Base-by-base conservation (phyloP, 2,797 vertebrate species). In the Gambusia yucatana region DNA sequence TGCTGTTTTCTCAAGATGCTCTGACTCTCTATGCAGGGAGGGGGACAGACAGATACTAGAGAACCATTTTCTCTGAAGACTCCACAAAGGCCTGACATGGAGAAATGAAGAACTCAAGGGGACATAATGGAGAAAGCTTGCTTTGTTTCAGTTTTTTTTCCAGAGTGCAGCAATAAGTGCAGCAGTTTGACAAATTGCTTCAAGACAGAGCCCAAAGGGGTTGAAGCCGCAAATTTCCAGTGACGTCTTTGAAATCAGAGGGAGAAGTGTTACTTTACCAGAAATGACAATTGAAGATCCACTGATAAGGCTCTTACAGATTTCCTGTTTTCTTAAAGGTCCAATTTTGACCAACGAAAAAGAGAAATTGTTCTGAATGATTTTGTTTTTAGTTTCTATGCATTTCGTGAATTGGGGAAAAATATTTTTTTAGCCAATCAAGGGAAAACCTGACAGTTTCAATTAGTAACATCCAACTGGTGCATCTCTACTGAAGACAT, bases 141-240 rank as follows among this genome's bases (percentile, higher is more conserved):
- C 87, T 83, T 87, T 81, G 77, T 87, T 88, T 83, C 67, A 73
- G 80, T 69, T 78, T 91, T 90, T 25, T 50, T 22, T 52, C 90
- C 77, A 89, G 82, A 90, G 88, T 87, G 87, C 86, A 87, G 83
- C 85, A 90, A 86, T 91, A 92, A 93, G 87, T 87, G 83, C 87
- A 87, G 88, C 55, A 46, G 82, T 91, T 92, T 90, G 85, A 91
- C 88, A 92, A 90, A 91, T 85, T 89, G 81, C 87, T 82, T 90
- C 65, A 78, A 84, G 86, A 69, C 76, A 86, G 91, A 87, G 72
- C 87, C 81, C 81, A 46, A 52, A 75, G 78, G 81, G 84, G 73
- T 83, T 90, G 67, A 44, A 78, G 79, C 48, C 71, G 76, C 67
- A 91, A 91, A 91, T 92, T 81, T 86, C 87, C 86, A 82, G 79